Percentiles rank a stretch among this genome's conserved stretches.
Evolutionary conservation across 2,797 vertebrate species (phyloP).

Genomic region (Galagoides demidoff): DNA sequence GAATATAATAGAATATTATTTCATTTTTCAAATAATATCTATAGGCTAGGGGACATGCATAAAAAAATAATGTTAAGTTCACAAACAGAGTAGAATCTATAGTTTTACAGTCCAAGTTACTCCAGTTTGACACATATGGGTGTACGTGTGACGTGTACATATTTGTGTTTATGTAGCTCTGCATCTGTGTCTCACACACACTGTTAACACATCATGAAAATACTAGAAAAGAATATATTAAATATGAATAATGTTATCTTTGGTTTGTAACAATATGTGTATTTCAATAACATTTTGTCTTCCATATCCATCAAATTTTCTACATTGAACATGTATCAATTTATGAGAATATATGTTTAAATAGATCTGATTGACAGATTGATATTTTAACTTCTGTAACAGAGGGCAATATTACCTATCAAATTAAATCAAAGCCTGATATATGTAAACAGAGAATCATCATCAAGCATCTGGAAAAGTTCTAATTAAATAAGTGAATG

Average conservation of each 20-base stretch:
- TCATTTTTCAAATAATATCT: constrained; percentile 7
- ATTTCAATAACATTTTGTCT: constrained; percentile 12
- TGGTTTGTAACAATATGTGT: not conserved
- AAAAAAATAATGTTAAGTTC: not conserved
- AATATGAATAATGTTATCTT: not conserved
- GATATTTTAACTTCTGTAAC: constrained; percentile 73
- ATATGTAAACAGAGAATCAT: constrained; percentile 80
- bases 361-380: constrained; percentile 47
- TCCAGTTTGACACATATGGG: not conserved
- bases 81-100: not conserved
- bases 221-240: not conserved
- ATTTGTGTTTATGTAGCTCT: not conserved
- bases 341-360: constrained; percentile 54
- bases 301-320: not conserved
- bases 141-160: not conserved
- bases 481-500: constrained; percentile 70
- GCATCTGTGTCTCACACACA: not conserved
- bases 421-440: constrained; percentile 66
- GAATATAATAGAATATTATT: not conserved
- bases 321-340: not conserved
- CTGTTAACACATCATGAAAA: not conserved
- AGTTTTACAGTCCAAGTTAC: not conserved
- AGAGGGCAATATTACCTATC: constrained; percentile 67
- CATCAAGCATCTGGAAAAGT: constrained; percentile 64
- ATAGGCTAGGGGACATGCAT: not conserved